A percentile compares a stretch with the other conserved stretches of the same genome.
These are phyloP conservation scores for Tetraodon nigroviridis DNA, from an alignment of 2,113 vertebrate species.

Conservation along the genomic window DNA sequence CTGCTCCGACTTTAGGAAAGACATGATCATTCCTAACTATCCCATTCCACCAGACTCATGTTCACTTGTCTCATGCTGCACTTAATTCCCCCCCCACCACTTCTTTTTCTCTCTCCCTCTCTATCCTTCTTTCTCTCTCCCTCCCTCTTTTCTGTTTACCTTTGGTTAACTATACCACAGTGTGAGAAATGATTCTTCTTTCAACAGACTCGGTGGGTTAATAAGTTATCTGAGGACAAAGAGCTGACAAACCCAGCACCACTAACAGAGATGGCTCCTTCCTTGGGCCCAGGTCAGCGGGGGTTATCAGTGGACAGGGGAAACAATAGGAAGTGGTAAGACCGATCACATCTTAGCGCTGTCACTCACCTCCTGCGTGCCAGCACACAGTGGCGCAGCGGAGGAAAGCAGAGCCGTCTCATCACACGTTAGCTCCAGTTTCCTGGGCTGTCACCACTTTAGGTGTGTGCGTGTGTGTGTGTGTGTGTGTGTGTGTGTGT, in stretches of 20 bases:
- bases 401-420: constrained; percentile 43
- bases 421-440: constrained; percentile 34
- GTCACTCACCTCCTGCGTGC: constrained; percentile 59
- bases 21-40: not conserved
- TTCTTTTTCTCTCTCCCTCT: no score
- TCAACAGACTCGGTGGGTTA: constrained; percentile 65
- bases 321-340: constrained; percentile 71
- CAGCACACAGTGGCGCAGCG: constrained; percentile 26
- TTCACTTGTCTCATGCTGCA: no score
- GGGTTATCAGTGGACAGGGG: constrained; percentile 69
- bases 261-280: constrained; percentile 66
- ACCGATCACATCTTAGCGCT: constrained; percentile 43
- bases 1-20: no score
- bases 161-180: constrained; percentile 65
- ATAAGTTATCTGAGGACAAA: constrained; percentile 76
- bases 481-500: not conserved
- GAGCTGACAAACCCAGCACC: constrained; percentile 54
- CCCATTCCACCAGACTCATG: not conserved
- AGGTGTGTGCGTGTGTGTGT: constrained; percentile 5
- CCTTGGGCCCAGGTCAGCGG: constrained; percentile 51
- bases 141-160: constrained; percentile 65
- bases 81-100: not conserved
- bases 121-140: constrained; percentile 10
- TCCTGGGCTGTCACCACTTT: constrained; percentile 53
- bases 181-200: constrained; percentile 65